Percentiles rank a stretch among this genome's conserved stretches.
Conservation (phyloP, 1,140 invertebrate genomes). For the Drosophila biarmipes region DNA sequence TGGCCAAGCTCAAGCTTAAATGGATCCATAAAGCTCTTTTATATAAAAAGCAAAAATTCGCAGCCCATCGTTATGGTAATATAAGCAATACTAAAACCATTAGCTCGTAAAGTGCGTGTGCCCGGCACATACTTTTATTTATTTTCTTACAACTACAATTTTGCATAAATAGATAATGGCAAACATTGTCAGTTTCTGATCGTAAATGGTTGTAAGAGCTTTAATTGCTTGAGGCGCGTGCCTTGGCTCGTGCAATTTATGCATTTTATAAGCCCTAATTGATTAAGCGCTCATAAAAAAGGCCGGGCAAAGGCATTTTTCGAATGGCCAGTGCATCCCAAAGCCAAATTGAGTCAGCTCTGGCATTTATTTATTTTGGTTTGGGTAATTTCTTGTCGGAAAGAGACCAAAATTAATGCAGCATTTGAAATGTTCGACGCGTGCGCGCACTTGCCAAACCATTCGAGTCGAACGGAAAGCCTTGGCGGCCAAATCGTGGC, state of each 20-base stretch:
- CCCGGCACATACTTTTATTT: not conserved
- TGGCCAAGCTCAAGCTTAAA: too few relatives aligned
- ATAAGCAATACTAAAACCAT: too few relatives aligned
- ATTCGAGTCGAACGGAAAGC: conserved; percentile 63
- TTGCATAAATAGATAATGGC: conserved; percentile 10
- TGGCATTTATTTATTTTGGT: conserved; percentile 27
- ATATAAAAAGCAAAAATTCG: too few relatives aligned
- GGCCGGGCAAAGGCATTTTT: conserved; percentile 26
- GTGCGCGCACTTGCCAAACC: conserved; percentile 74
- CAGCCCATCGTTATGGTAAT: too few relatives aligned
- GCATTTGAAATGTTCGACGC: conserved; percentile 72
- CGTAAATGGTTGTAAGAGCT: conserved; percentile 35
- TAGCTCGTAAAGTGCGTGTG: too few relatives aligned
- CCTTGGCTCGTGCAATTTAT: conserved; percentile 45
- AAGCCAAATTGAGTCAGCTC: conserved; percentile 35
- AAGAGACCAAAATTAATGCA: conserved; percentile 34
- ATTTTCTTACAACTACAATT: not conserved
- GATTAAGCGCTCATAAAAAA: conserved; percentile 60
- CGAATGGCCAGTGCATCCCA: conserved; percentile 56
- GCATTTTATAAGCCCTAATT: conserved; percentile 72
- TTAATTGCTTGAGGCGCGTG: conserved; percentile 52
- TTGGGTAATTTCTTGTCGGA: conserved; percentile 38
- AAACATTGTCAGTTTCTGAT: conserved; percentile 24
- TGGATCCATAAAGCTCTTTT: too few relatives aligned
- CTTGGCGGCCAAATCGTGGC: conserved; percentile 64